Percentiles rank a stretch among this genome's conserved stretches.
Conservation (phyloP, 2,888 invertebrate genomes). For the Sphaerophoria taeniata region DNA sequence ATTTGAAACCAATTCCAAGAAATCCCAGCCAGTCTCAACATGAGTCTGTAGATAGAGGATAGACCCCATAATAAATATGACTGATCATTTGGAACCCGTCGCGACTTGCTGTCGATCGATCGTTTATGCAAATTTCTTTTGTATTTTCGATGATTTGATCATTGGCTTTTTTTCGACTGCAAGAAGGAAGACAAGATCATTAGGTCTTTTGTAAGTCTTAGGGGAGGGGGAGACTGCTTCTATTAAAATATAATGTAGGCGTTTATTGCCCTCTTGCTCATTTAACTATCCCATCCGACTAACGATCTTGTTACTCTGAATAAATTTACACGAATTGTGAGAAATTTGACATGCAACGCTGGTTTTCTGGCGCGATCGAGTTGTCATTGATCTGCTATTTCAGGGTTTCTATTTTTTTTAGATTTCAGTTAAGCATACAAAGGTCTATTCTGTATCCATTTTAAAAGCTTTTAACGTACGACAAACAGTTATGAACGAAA, state of each 20-base stretch:
- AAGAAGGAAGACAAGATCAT: slow-evolving; percentile 9
- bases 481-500: slow-evolving; percentile 20
- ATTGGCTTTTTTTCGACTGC: not conserved
- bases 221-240: not conserved
- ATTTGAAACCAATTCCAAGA: slow-evolving; percentile 35
- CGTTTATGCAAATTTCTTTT: slow-evolving; percentile 65
- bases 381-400: slow-evolving; percentile 64
- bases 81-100: slow-evolving; percentile 2
- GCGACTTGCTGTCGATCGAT: slow-evolving; percentile 41
- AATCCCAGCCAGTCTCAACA: slow-evolving; percentile 33
- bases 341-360: slow-evolving; percentile 62
- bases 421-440: slow-evolving; percentile 4
- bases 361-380: slow-evolving; percentile 52
- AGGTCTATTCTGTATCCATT: slow-evolving; percentile 14
- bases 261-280: slow-evolving; percentile 40
- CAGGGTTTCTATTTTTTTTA: slow-evolving; percentile 21
- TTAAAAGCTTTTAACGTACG: not conserved
- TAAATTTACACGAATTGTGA: slow-evolving; percentile 42
- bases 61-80: slow-evolving; percentile 13
- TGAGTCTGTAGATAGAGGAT: no score
- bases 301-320: slow-evolving; percentile 9
- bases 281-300: not conserved
- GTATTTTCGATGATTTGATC: slow-evolving; percentile 11
- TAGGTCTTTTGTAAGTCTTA: slow-evolving; percentile 32
- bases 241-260: slow-evolving; percentile 37